Evolutionary conservation across 2,113 vertebrate species (phyloP), one percentile per base, ranked within the genome.

Genomic region (Sphaerodactylus townsendi): DNA sequence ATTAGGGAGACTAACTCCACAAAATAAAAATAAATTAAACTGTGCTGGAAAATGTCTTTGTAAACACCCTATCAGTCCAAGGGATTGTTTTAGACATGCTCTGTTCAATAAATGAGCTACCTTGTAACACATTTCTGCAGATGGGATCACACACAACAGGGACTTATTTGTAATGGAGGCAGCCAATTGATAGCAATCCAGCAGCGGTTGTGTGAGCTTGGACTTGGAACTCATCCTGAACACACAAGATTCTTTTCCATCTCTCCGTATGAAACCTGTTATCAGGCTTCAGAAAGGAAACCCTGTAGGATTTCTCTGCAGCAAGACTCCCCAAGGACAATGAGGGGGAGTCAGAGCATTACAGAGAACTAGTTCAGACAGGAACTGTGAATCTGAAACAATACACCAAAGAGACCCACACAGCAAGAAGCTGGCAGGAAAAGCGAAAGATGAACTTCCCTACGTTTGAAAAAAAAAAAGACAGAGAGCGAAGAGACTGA

Each of bases 271-370:
- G 44, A 75, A n/a, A 39, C 25, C 69, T 33, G 66, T n/a, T 8
- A 0, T 0, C 46, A 13, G 46, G 62, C 48, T 59, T 15, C 0
- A 0, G 77, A 23, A 10, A 75, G 72, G 41, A 15, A 56, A 39
- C 9, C 2, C 46, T 0, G 8, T 62, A 77, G 64, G 10, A 1
- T 0, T 17, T 35, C 56, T 65, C 17, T 33, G 11, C 15, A 0
- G 50, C 4, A 70, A 71, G 21, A 35, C 65, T 59, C 82, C 69
- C 21, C 35, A 1, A 0, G 19, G 69, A 30, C 11, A 3, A 23
- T 33, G 48, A 0, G 10, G 0, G 0, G 82, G 69, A 23, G 1
- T 46, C 13, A 10, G 50, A 72, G 21, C 28, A n/a, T 17, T 56
- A 66, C 44, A 66, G 70, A 66, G 46, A 48, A 44, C 64, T 66